phyloP scores from a whole-genome alignment of 2,888 invertebrate genomes.

The Apodemia hepburni region DNA sequence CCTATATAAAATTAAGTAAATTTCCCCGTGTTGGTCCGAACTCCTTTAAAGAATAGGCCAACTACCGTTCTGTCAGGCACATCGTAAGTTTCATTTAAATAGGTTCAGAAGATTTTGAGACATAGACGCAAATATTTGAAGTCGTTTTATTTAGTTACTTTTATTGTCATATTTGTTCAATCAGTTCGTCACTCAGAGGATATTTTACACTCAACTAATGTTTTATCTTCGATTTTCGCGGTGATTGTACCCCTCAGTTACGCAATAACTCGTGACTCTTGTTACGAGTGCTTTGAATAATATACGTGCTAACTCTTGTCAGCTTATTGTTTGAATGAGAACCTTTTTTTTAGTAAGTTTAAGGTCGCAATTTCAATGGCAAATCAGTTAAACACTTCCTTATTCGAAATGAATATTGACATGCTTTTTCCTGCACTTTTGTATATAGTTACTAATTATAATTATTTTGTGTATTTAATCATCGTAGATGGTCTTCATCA shows the following conservation, averaged over 20 bases:
- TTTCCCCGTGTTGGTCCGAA: no score
- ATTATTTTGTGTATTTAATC: neutral
- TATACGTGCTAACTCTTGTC: conserved; percentile 52
- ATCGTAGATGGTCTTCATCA: no score
- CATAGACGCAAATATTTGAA: no score
- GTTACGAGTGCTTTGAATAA: conserved; percentile 51
- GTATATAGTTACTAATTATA: conserved; percentile 46
- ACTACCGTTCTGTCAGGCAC: no score
- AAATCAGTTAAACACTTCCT: conserved; percentile 38
- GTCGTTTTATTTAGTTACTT: no score
- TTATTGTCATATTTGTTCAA: neutral
- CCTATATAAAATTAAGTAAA: no score
- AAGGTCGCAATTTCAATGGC: conserved; percentile 39
- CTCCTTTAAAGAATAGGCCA: no score
- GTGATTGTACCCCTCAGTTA: conserved; percentile 42
- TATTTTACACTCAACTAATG: neutral
- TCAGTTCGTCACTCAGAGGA: neutral
- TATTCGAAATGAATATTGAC: conserved; percentile 51
- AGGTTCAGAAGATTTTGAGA: no score
- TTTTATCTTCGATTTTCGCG: conserved; percentile 1
- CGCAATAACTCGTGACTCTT: conserved; percentile 77
- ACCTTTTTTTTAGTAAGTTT: conserved; percentile 37
- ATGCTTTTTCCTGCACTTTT: conserved; percentile 56
- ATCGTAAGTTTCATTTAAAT: no score
- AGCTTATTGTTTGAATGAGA: conserved; percentile 38